Conservation (phyloP, 2,888 invertebrate genomes). For the Fabriciana adippe region DNA sequence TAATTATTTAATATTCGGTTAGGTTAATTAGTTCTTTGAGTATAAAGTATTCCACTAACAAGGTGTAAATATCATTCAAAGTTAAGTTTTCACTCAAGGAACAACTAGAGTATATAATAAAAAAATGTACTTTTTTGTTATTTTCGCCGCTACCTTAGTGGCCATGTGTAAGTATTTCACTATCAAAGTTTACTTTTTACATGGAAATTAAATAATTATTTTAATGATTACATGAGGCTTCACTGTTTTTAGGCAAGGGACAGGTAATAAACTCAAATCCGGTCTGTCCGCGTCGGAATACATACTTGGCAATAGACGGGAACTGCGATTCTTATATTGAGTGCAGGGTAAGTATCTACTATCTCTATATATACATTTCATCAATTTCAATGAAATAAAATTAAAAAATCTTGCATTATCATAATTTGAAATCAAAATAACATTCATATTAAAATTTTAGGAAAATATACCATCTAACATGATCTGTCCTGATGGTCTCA, state of each 20-base stretch:
- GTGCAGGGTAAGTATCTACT: conserved; percentile 63
- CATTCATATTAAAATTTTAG: conserved; percentile 40
- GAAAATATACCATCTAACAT: conserved; percentile 85
- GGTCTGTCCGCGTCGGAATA: conserved; percentile 81
- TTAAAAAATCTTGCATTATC: not conserved
- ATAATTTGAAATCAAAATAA: not conserved
- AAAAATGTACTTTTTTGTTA: conserved; percentile 12
- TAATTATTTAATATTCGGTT: conserved; percentile 6
- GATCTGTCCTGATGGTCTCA: conserved; percentile 87
- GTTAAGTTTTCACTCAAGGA: not conserved
- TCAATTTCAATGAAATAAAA: not conserved
- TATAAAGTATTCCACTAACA: conserved; percentile 12
- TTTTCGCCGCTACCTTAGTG: not conserved
- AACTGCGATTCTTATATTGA: conserved; percentile 86
- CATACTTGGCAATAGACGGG: conserved; percentile 79
- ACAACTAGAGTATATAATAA: not conserved
- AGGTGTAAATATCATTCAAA: not conserved
- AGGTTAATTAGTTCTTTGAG: conserved; percentile 15
- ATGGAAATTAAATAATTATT: not conserved
- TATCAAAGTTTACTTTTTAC: not conserved
- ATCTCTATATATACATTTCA: not conserved
- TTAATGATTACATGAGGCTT: not conserved
- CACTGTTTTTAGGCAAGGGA: conserved; percentile 38
- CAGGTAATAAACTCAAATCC: not conserved
- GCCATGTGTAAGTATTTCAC: conserved; percentile 17